A percentile compares a stretch with the other conserved stretches of the same genome.
Evolutionary conservation across 2,113 vertebrate species (phyloP).

Genomic region (Camelus bactrianus): DNA sequence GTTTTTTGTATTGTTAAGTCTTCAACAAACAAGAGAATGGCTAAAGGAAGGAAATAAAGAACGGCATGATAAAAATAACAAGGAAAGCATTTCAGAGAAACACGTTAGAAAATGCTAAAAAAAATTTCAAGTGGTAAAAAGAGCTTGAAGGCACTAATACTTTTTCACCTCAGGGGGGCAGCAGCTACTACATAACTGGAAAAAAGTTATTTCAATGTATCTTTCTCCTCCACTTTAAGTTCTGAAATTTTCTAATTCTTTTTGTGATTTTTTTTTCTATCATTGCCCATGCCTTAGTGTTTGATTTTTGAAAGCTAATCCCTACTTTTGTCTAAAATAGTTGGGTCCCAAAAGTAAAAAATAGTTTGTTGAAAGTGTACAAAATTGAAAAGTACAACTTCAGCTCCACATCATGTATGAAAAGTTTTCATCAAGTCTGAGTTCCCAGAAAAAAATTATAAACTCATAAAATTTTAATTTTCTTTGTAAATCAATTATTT

Average conservation of each 20-base stretch:
- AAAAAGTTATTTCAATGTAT: neutral
- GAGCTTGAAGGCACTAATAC: neutral
- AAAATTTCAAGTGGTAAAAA: neutral
- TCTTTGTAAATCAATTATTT: neutral
- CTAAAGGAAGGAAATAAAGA: constrained; percentile 32
- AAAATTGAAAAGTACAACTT: constrained; percentile 43
- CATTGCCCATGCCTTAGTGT: neutral
- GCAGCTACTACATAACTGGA: constrained; percentile 47
- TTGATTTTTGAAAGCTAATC: constrained; percentile 46
- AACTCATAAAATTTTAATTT: neutral
- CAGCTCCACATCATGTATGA: neutral
- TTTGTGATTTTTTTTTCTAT: neutral
- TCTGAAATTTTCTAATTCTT: constrained; percentile 22
- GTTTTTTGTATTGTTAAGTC: neutral
- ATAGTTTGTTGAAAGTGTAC: constrained; percentile 10
- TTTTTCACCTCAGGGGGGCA: constrained; percentile 41
- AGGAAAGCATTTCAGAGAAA: neutral
- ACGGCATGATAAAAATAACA: constrained; percentile 17
- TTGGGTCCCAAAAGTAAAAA: constrained; percentile 37
- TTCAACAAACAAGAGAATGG: neutral
- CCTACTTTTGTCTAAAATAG: constrained; percentile 50
- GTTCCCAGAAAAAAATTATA: constrained; percentile 21
- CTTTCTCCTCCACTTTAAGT: constrained; percentile 50
- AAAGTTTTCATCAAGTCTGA: constrained; percentile 50
- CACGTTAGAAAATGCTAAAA: neutral